phyloP scores from a whole-genome alignment of 2,113 vertebrate genomes.

The Hyaena hyaena region DNA sequence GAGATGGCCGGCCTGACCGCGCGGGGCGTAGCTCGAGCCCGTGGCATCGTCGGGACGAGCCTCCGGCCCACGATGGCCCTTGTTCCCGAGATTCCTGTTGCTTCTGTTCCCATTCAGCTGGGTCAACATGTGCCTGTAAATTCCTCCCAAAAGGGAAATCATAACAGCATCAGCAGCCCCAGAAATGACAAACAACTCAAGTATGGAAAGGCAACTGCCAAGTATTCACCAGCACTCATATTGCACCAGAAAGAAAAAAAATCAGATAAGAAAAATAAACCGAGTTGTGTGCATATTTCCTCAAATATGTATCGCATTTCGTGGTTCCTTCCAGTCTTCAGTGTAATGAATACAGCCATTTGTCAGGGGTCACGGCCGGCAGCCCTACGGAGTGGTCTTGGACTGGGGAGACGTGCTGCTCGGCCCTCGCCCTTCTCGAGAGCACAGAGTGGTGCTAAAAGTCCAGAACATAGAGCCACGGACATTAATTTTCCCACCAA shows the following conservation, averaged over 20 bases:
- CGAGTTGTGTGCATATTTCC: slow-evolving; percentile 40
- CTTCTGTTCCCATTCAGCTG: slow-evolving; percentile 77
- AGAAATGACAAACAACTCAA: slow-evolving; percentile 83
- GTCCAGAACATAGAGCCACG: not conserved
- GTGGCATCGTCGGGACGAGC: accelerated
- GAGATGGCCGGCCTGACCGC: accelerated
- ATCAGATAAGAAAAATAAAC: slow-evolving; percentile 75
- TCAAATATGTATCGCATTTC: not conserved
- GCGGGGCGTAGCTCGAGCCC: accelerated
- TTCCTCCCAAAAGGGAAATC: slow-evolving; percentile 79
- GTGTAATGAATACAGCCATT: not conserved
- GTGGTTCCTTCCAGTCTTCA: slow-evolving; percentile 23
- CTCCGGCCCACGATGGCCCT: not conserved
- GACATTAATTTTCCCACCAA: not conserved
- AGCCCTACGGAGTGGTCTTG: accelerated
- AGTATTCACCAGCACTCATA: slow-evolving; percentile 67
- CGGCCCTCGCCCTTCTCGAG: not conserved
- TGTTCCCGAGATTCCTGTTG: not conserved
- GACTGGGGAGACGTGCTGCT: accelerated
- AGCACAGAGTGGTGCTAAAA: accelerated
- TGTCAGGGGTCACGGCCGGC: not conserved
- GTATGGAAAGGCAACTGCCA: slow-evolving; percentile 77
- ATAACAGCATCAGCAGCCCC: slow-evolving; percentile 77
- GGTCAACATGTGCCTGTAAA: slow-evolving; percentile 83
- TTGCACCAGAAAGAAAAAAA: slow-evolving; percentile 78